These are phyloP conservation scores for Masticophis lateralis DNA, from an alignment of 2,797 vertebrate genomes.

Conservation along the genomic window DNA sequence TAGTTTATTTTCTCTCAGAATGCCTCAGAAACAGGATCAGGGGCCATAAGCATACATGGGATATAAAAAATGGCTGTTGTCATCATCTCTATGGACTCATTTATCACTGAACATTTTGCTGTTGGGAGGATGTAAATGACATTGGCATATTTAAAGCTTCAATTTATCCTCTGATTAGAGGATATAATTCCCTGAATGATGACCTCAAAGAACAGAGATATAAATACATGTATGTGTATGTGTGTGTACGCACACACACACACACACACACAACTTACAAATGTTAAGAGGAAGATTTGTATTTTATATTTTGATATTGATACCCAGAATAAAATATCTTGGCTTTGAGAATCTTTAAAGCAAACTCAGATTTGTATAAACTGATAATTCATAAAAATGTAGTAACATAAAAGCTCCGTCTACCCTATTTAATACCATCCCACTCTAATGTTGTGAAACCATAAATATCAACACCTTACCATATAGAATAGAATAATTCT, in stretches of 20 bases:
- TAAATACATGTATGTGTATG: background rate
- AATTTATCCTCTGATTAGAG: background rate
- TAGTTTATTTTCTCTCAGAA: background rate
- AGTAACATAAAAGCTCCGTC: background rate
- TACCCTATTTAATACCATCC: background rate
- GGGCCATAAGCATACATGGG: background rate
- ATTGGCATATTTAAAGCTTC: background rate
- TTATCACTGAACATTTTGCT: background rate
- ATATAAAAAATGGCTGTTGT: background rate
- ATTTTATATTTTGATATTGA: background rate
- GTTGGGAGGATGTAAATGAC: background rate
- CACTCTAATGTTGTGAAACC: background rate
- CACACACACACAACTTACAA: background rate
- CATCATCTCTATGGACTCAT: background rate
- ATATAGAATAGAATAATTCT: background rate
- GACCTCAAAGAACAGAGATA: background rate
- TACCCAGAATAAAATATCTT: background rate
- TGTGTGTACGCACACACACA: no score
- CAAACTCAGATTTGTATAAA: background rate
- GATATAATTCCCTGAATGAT: background rate
- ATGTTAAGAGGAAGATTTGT: background rate
- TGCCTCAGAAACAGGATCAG: background rate
- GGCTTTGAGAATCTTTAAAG: background rate
- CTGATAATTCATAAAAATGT: background rate
- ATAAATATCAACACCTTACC: background rate